A percentile compares a stretch with the other conserved stretches of the same genome.
These are phyloP conservation scores for Butastur rufipennis DNA, from an alignment of 2,113 vertebrate genomes.

Conservation along the genomic window DNA sequence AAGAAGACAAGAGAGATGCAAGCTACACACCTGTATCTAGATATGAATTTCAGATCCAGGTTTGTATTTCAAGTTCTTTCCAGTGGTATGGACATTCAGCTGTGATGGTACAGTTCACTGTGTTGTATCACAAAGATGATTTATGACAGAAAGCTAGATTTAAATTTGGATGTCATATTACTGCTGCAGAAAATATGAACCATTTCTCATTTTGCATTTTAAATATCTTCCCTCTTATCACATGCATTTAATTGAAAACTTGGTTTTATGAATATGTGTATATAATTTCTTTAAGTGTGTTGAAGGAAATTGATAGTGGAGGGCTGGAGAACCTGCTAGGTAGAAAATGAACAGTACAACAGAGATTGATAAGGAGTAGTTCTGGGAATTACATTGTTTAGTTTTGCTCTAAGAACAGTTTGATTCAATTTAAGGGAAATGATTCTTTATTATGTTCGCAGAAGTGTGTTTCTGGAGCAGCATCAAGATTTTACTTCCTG, in stretches of 20 bases:
- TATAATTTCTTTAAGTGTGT: not conserved
- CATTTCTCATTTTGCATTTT: not conserved
- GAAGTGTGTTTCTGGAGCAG: not conserved
- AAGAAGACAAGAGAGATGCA: not conserved
- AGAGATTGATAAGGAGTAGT: not conserved
- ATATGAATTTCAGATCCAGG: not conserved
- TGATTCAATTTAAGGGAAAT: not conserved
- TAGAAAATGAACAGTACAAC: not conserved
- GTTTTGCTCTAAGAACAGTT: not conserved
- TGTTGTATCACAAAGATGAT: not conserved
- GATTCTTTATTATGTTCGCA: not conserved
- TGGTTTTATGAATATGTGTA: not conserved
- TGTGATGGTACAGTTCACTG: not conserved
- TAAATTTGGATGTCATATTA: not conserved
- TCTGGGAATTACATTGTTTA: not conserved
- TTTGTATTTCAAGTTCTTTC: not conserved
- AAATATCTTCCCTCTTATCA: not conserved
- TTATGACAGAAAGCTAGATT: not conserved
- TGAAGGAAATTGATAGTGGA: not conserved
- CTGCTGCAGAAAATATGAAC: not conserved
- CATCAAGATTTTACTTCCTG: not conserved
- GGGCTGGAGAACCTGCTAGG: not conserved
- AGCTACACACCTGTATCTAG: not conserved
- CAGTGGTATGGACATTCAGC: not conserved
- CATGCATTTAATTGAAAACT: not conserved